phyloP scores from a whole-genome alignment of 2,113 vertebrate species.

The Ammodytes marinus region DNA sequence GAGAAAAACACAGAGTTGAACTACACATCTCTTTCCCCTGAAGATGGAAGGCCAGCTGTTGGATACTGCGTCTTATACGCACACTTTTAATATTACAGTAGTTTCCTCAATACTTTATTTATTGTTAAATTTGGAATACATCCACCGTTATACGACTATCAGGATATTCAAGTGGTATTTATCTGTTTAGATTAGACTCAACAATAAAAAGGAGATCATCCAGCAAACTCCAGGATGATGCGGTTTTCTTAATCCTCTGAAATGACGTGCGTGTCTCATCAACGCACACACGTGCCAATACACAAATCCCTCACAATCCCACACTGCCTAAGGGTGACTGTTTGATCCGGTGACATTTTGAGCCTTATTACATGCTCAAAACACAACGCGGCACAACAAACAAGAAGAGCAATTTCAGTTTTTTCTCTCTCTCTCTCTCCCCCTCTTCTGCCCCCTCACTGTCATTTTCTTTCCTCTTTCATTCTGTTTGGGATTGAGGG shows the following conservation, averaged over 20 bases:
- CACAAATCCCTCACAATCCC: slow-evolving; percentile 73
- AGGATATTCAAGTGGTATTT: slow-evolving; percentile 35
- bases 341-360: slow-evolving; percentile 82
- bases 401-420: slow-evolving; percentile 72
- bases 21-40: slow-evolving; percentile 14
- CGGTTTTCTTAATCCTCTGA: slow-evolving; percentile 57
- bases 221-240: slow-evolving; percentile 39
- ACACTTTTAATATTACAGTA: slow-evolving; percentile 4
- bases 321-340: slow-evolving; percentile 72
- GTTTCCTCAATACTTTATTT: slow-evolving; percentile 20
- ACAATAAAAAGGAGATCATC: slow-evolving; percentile 31
- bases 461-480: slow-evolving; percentile 67
- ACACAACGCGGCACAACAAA: slow-evolving; percentile 74
- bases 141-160: slow-evolving; percentile 20
- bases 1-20: slow-evolving; percentile 21
- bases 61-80: slow-evolving; percentile 2
- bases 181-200: slow-evolving; percentile 37
- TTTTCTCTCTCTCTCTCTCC: slow-evolving; percentile 38
- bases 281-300: slow-evolving; percentile 48
- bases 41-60: slow-evolving; percentile 36
- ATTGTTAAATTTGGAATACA: slow-evolving; percentile 20
- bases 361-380: slow-evolving; percentile 81
- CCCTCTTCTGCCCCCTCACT: slow-evolving; percentile 66
- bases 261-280: slow-evolving; percentile 65
- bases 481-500: slow-evolving; percentile 73